These are phyloP conservation scores for Apostichopus parvimensis DNA, from an alignment of 35 echinoderm and acorn worm genomes.

Conservation along the genomic window DNA sequence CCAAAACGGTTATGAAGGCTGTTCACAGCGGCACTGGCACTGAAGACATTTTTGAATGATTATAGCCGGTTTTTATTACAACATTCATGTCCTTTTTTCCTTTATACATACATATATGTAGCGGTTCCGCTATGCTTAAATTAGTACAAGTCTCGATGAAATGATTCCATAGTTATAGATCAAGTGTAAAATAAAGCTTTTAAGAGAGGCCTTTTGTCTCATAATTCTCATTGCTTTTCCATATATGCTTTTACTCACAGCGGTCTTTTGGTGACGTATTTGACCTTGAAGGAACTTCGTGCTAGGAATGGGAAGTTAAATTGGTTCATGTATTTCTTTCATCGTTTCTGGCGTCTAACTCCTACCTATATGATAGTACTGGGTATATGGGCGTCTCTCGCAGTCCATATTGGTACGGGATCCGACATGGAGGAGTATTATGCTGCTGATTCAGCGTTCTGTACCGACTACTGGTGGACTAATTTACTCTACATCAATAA, in stretches of 20 bases:
- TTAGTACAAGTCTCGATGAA: too few relatives aligned
- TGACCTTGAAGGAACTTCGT: constrained; percentile 68
- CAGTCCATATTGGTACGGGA: constrained; percentile 64
- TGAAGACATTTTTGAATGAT: too few relatives aligned
- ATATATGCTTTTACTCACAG: constrained; percentile 7
- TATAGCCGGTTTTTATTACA: too few relatives aligned
- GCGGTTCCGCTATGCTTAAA: too few relatives aligned
- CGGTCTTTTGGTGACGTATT: constrained; percentile 79
- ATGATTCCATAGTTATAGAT: too few relatives aligned
- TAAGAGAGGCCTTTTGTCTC: too few relatives aligned
- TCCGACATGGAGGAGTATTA: neutral
- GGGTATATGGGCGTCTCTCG: constrained; percentile 44
- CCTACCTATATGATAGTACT: constrained; percentile 79
- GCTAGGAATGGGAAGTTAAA: constrained; percentile 66
- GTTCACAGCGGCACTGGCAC: too few relatives aligned
- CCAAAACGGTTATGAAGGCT: too few relatives aligned
- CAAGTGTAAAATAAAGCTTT: too few relatives aligned
- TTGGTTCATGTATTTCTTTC: constrained; percentile 80
- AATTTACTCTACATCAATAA: constrained; percentile 94
- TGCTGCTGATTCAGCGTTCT: neutral
- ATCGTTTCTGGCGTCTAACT: constrained; percentile 79
- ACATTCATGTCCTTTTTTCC: too few relatives aligned
- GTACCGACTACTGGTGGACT: constrained; percentile 87
- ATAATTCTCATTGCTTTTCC: too few relatives aligned
- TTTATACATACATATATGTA: too few relatives aligned